Base-by-base conservation (phyloP, 2,888 invertebrate genomes). In the Conomelus anceps region DNA sequence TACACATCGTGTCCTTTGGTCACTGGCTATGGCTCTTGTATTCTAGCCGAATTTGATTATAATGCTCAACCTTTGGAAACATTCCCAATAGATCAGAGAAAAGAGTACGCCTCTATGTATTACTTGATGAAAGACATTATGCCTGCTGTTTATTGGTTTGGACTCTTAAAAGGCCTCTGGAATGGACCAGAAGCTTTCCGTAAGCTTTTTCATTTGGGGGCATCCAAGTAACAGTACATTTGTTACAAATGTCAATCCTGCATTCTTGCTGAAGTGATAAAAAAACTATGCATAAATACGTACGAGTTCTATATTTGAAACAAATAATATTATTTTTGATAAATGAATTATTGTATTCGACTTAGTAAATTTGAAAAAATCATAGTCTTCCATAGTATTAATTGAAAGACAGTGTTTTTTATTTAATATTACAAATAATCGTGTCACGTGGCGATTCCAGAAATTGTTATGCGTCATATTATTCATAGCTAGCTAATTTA, bases 1-100 rank as follows among this genome's bases (percentile, higher is more conserved):
- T 99, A 99, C 93, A 98, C 99, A 0, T 99, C 99, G 0, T 99
- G 99, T 93, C 99, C 99, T 0, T 94, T 99, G 89, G 96, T 99
- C 6, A 99, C 99, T 11, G 96, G 97, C 0, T 97, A 96, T 92
- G 94, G 94, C 90, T 95, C 95, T 88, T 97, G 97, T 92, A 98
- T 99, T 91, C 93, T 99, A 91, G 99, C 99, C 0, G 99, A 99
- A 94, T 99, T 99, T 93, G 96, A 98, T 92, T 98, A 98, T 92
- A 95, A 96, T 91, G 95, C 97, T 1, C 94, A 96, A 85, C 97
- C 98, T 0, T 93, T 97, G 92, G 99, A 99, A 94, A 99, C 99
- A 0, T 96, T 99, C 92, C 99, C 99, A 0, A 93, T 98, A 87
- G 94, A 97, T 93, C 98, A 98, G 94, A 96, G 96, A 89, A 95